These are phyloP conservation scores for Salarias fasciatus DNA, from an alignment of 2,797 vertebrate species.

Conservation along the genomic window DNA sequence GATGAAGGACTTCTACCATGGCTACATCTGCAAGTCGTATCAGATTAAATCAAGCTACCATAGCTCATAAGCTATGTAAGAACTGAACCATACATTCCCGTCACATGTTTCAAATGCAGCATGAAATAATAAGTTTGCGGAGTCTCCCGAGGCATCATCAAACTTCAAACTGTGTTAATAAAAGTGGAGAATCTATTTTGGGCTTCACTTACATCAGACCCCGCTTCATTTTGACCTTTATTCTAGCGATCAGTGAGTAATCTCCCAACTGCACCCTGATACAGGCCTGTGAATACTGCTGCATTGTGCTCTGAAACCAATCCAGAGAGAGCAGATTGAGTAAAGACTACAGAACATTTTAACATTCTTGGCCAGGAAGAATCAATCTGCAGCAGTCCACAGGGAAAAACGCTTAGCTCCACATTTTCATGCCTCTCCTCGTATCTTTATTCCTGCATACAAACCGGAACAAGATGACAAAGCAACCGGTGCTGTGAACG, in stretches of 20 bases:
- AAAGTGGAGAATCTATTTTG: conserved; percentile 72
- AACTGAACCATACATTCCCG: conserved; percentile 68
- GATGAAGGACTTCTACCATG: conserved; percentile 65
- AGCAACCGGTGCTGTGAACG: conserved; percentile 32
- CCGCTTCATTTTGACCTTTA: conserved; percentile 69
- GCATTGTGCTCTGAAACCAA: conserved; percentile 66
- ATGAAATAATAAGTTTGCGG: conserved; percentile 71
- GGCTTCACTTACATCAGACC: conserved; percentile 56
- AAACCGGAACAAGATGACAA: conserved; percentile 57
- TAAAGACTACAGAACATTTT: conserved; percentile 73
- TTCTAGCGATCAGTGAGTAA: conserved; percentile 68
- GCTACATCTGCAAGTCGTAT: conserved; percentile 67
- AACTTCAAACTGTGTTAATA: conserved; percentile 68
- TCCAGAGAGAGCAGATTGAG: conserved; percentile 61
- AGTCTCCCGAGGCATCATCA: conserved; percentile 68
- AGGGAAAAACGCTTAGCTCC: conserved; percentile 69
- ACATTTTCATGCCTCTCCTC: conserved; percentile 64
- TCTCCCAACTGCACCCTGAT: conserved; percentile 56
- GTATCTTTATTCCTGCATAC: conserved; percentile 53
- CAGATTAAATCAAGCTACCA: conserved; percentile 67
- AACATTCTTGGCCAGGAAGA: conserved; percentile 72
- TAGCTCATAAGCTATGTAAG: conserved; percentile 67
- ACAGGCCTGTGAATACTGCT: conserved; percentile 53
- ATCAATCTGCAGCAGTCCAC: conserved; percentile 72
- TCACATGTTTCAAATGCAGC: conserved; percentile 73